Base-by-base conservation (phyloP, 2,888 invertebrate genomes). In the Priocnemis perturbator region DNA sequence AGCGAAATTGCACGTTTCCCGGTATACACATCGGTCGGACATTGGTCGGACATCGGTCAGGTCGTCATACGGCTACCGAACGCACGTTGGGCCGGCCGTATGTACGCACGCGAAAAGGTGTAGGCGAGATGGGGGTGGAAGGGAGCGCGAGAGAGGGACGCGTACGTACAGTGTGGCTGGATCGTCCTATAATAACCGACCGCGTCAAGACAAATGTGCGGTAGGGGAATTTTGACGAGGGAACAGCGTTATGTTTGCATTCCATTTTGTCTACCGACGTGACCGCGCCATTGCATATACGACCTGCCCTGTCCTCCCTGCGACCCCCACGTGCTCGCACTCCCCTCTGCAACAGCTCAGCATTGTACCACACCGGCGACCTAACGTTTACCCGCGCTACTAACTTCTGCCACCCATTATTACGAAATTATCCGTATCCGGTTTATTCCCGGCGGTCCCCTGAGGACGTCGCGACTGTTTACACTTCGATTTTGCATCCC, bases 131-230 rank as follows among this genome's bases (percentile, higher is more conserved):
- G 14, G 26, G 26, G 26, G 7, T 3, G 7, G 26, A 26, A 26
- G 26, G 26, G 26, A 26, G 26, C 3, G 26, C 3, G 26, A 7
- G 26, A 7, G 26, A 7, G 26, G 26, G 26, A 11, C 7, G 4
- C 4, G 37, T 37, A 11, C 37, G 37, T 11, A 2, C 14, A 1
- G 37, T 37, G 37, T 37, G 37, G 37, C 14, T 73, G 63, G 66
- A 71, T 71, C 62, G 62, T 65, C 71, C 64, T 63, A 71, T 67
- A 64, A 76, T 76, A 71, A 71, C 64, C 61, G 45, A 53, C 67
- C 69, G 64, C 64, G 67, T 71, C 66, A 71, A 71, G 74, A 74
- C 71, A 76, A 76, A 75, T 75, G 59, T 60, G 63, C 67, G 66
- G 64, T 53, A 63, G 48, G 64, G 53, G 68, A 75, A 74, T 74